These are phyloP conservation scores for Champsocephalus esox DNA, from an alignment of 2,797 vertebrate genomes.

Conservation along the genomic window DNA sequence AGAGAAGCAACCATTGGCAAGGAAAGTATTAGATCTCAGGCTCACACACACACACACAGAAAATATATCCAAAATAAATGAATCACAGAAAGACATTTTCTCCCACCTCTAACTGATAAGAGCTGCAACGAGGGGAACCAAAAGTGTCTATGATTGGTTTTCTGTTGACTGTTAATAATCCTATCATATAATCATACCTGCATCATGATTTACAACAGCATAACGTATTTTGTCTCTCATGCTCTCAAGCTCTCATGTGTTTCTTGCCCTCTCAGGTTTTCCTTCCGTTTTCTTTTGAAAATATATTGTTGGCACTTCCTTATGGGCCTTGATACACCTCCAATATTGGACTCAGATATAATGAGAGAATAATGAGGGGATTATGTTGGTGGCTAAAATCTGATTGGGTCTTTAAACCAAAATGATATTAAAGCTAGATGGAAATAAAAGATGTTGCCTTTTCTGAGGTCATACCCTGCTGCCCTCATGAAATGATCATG, in stretches of 20 bases:
- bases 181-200: background rate
- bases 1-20: too few species aligned
- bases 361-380: background rate
- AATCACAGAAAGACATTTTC: background rate
- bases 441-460: background rate
- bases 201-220: background rate
- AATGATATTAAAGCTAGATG: background rate
- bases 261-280: too few species aligned
- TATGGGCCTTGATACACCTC: too few species aligned
- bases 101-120: background rate
- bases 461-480: background rate
- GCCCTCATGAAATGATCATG: constrained; percentile 5
- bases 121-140: background rate
- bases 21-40: too few species aligned
- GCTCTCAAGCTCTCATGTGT: too few species aligned
- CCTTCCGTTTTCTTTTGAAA: too few species aligned
- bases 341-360: background rate
- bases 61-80: background rate
- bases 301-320: too few species aligned
- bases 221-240: too few species aligned
- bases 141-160: background rate
- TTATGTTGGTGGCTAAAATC: background rate
- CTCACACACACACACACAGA: background rate
- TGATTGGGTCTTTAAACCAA: background rate
- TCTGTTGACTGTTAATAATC: constrained; percentile 1